phyloP scores from a whole-genome alignment of 2,113 vertebrate genomes.

The Megaceryle torquata region DNA sequence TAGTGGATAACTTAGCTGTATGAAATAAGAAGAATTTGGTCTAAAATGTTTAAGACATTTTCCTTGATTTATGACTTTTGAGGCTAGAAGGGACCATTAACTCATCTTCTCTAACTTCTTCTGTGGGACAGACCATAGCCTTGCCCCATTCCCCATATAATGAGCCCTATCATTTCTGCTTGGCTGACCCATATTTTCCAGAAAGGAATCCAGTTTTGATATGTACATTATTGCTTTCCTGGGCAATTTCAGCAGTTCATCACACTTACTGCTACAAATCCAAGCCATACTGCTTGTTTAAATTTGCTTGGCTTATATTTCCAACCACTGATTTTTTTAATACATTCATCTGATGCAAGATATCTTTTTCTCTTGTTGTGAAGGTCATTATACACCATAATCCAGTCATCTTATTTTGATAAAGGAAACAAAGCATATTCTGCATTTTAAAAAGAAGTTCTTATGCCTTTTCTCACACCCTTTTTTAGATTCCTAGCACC shows the following conservation, averaged over 20 bases:
- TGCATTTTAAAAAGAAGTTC: background rate
- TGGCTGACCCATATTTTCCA: background rate
- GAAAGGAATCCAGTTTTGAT: background rate
- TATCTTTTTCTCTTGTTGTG: background rate
- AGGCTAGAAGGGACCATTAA: background rate
- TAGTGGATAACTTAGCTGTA: background rate
- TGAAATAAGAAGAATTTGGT: background rate
- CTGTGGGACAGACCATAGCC: background rate
- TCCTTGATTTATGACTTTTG: background rate
- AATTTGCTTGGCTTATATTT: constrained; percentile 35
- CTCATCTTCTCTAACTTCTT: background rate
- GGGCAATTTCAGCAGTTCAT: constrained; percentile 11
- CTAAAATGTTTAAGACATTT: background rate
- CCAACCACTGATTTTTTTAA: constrained; percentile 41
- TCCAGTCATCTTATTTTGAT: background rate
- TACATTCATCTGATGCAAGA: constrained; percentile 14
- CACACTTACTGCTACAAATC: background rate
- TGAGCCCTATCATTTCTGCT: background rate
- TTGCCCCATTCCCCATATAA: background rate
- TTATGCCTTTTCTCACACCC: background rate
- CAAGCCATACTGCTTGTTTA: background rate
- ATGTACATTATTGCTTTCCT: background rate
- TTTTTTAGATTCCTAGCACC: background rate
- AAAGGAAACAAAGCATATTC: constrained; percentile 5
- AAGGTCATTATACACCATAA: constrained; percentile 31